Conservation (phyloP, 2,797 vertebrate genomes). For the Pristis pectinata region DNA sequence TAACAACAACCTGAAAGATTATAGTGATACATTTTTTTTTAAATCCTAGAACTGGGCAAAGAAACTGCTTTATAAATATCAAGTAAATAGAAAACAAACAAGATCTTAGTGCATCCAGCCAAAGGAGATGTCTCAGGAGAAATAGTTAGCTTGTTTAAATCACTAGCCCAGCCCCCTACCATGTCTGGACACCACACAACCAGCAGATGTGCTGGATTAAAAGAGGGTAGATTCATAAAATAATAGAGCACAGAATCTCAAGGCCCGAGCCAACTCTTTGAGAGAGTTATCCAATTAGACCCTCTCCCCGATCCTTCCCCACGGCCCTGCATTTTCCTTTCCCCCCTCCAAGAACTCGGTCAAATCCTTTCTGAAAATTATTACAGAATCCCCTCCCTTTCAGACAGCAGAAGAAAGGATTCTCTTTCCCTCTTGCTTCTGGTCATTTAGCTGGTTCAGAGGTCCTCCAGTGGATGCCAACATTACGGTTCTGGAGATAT, state of each 20-base stretch:
- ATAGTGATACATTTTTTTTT: background rate
- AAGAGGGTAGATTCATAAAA: background rate
- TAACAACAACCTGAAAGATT: background rate
- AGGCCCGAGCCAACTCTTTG: background rate
- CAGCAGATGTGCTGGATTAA: background rate
- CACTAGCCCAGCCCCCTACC: background rate
- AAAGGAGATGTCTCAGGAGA: background rate
- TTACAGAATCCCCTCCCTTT: too few relatives aligned
- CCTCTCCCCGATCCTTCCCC: background rate
- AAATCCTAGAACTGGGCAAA: background rate
- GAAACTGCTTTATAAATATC: background rate
- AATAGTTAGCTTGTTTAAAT: background rate
- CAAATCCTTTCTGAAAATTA: too few relatives aligned
- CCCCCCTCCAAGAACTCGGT: background rate
- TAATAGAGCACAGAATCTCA: background rate
- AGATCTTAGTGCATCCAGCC: background rate
- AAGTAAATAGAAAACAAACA: background rate
- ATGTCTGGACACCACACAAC: background rate
- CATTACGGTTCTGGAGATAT: too few relatives aligned
- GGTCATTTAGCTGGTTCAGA: too few relatives aligned
- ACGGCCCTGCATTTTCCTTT: background rate
- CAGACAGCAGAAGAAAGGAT: too few relatives aligned
- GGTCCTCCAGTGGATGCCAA: too few relatives aligned
- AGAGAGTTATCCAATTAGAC: background rate
- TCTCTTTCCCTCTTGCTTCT: too few relatives aligned